Evolutionary conservation across 2,797 vertebrate species (phyloP).

Genomic region (Ctenopoma kingsleyae): DNA sequence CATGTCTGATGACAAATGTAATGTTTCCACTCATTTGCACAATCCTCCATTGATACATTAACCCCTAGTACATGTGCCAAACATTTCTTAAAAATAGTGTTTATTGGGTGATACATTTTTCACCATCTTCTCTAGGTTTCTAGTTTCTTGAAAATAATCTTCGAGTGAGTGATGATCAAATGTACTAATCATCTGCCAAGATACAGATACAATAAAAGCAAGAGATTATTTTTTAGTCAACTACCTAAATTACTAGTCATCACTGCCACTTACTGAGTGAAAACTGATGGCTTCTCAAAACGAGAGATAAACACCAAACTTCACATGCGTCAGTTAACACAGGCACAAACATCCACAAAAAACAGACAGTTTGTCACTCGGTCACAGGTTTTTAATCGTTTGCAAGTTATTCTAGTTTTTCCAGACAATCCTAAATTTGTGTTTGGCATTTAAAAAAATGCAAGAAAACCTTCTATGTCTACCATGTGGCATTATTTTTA

Average conservation of each 20-base stretch:
- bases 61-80: conserved; percentile 23
- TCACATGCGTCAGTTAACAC: not conserved
- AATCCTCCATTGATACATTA: conserved; percentile 26
- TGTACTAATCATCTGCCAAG: not conserved
- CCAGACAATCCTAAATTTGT: not conserved
- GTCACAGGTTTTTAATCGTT: not conserved
- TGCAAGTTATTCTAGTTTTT: not conserved
- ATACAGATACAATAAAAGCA: not conserved
- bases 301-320: not conserved
- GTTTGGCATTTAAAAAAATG: not conserved
- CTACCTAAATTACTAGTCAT: not conserved
- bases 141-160: conserved; percentile 7
- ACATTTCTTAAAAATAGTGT: conserved; percentile 12
- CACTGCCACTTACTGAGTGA: not conserved
- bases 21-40: conserved; percentile 40
- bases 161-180: not conserved
- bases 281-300: not conserved
- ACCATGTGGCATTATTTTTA: not conserved
- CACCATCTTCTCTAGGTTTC: not conserved
- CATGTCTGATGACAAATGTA: conserved; percentile 43
- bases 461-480: not conserved
- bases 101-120: too few relatives aligned
- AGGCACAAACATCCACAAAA: not conserved
- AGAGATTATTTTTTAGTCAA: not conserved
- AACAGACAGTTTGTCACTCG: too few relatives aligned